Conservation (phyloP, 2,797 vertebrate species). For the Pseudochirops corinnae region DNA sequence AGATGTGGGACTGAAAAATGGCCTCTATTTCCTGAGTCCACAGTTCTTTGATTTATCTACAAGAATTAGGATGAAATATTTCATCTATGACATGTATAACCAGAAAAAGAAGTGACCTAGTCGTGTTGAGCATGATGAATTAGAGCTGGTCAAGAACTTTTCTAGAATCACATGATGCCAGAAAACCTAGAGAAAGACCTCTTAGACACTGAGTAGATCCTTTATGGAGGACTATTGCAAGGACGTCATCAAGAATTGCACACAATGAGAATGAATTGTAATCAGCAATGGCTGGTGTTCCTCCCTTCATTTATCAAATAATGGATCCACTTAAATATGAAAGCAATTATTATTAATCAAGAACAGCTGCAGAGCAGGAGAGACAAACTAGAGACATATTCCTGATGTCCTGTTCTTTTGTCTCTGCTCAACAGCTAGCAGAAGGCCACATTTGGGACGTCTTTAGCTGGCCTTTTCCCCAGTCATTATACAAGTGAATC, state of each 20-base stretch:
- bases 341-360: background rate
- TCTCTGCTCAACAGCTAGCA: background rate
- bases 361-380: background rate
- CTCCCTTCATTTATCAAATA: background rate
- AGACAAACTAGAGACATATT: background rate
- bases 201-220: background rate
- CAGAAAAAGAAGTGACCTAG: background rate
- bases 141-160: background rate
- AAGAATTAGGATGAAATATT: background rate
- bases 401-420: background rate
- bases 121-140: background rate
- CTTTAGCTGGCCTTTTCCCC: background rate
- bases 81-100: background rate
- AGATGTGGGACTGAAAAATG: background rate
- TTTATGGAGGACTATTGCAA: background rate
- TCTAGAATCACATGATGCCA: background rate
- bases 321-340: background rate
- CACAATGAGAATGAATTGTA: background rate
- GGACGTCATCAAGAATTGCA: background rate
- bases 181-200: background rate
- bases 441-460: background rate
- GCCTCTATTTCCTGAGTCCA: background rate
- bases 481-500: background rate
- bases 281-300: background rate
- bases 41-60: background rate